Evolutionary conservation across 2,797 vertebrate species (phyloP).

Genomic region (Lepilemur ruficaudatus): DNA sequence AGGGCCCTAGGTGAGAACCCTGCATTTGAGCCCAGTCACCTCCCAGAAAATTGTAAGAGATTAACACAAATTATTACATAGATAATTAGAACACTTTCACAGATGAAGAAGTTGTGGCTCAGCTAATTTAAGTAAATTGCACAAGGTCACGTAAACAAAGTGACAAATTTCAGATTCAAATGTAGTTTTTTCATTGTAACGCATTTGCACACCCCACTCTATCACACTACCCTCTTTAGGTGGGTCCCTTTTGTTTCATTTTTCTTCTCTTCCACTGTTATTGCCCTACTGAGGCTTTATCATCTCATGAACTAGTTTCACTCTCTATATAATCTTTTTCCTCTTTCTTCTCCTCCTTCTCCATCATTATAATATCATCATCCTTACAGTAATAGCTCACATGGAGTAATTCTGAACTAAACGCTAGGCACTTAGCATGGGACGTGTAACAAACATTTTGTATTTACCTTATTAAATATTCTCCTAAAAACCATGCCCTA

Average conservation of each 20-base stretch:
- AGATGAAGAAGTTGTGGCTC: neutral
- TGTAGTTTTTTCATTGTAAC: neutral
- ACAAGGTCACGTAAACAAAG: neutral
- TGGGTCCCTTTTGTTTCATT: neutral
- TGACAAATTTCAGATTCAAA: neutral
- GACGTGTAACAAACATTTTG: neutral
- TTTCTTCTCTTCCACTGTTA: neutral
- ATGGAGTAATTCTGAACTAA: neutral
- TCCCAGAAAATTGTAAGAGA: neutral
- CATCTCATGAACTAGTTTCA: neutral
- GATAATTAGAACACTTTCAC: neutral
- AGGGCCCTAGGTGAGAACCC: neutral
- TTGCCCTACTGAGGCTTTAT: neutral
- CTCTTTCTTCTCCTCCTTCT: neutral
- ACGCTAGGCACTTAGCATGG: neutral
- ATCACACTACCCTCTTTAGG: rapidly evolving
- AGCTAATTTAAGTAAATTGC: neutral
- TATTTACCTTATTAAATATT: neutral
- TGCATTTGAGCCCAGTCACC: neutral
- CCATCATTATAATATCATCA: neutral
- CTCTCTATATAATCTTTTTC: neutral
- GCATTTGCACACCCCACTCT: rapidly evolving
- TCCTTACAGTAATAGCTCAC: neutral
- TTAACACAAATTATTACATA: neutral
- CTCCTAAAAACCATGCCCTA: neutral